phyloP scores from a whole-genome alignment of 2,797 vertebrate genomes.

The Masticophis lateralis region DNA sequence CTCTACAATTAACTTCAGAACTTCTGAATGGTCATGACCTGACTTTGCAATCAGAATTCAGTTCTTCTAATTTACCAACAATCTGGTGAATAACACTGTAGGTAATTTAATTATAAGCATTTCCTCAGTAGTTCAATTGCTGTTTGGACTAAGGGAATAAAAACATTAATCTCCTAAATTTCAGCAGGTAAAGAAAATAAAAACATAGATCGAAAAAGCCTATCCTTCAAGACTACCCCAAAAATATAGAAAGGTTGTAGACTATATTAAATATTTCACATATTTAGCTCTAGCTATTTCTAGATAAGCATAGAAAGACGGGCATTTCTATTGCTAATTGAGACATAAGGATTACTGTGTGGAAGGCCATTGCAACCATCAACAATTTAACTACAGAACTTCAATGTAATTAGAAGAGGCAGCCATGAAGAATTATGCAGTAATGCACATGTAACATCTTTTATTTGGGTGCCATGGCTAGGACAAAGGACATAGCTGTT shows the following conservation, averaged over 20 bases:
- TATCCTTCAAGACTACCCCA: accelerated
- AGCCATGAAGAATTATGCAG: conserved; percentile 35
- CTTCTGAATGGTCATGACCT: not conserved
- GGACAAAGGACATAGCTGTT: not conserved
- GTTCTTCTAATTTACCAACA: not conserved
- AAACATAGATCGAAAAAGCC: not conserved
- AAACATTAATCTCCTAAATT: not conserved
- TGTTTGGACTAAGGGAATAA: not conserved
- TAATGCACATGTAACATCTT: conserved; percentile 34
- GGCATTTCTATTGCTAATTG: conserved; percentile 13
- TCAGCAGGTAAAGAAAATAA: conserved; percentile 8
- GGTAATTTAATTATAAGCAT: not conserved
- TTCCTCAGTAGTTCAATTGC: not conserved
- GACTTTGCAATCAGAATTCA: not conserved
- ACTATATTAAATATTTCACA: not conserved
- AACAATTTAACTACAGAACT: conserved; percentile 37
- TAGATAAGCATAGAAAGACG: not conserved
- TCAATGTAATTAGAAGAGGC: conserved; percentile 2
- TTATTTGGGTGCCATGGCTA: conserved; percentile 42
- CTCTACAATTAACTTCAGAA: not conserved
- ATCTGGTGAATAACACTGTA: not conserved
- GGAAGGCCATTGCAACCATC: conserved; percentile 38
- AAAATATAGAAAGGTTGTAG: conserved; percentile 6
- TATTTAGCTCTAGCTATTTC: not conserved
- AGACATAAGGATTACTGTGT: conserved; percentile 50